Evolutionary conservation across 2,113 vertebrate genomes (phyloP).

Genomic region (Syngnathus scovelli): DNA sequence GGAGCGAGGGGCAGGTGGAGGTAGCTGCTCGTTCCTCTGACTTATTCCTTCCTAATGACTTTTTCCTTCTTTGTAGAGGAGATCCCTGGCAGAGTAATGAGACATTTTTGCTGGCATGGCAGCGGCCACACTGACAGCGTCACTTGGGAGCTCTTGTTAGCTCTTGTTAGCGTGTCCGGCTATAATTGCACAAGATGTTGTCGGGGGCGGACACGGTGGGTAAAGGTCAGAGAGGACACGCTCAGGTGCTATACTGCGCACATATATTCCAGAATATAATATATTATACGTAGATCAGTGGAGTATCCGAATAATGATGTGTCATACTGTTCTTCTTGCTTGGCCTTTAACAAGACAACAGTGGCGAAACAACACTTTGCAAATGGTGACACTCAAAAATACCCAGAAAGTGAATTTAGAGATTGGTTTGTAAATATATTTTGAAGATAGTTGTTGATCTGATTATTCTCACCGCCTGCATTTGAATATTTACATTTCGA

Average conservation of each 20-base stretch:
- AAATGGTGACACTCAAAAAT: too few species aligned
- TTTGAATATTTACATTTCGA: constrained; percentile 14
- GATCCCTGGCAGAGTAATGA: constrained; percentile 51
- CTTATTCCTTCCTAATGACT: constrained; percentile 45
- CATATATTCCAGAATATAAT: not conserved
- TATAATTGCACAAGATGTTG: constrained; percentile 56
- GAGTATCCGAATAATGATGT: not conserved
- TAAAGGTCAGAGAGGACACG: constrained; percentile 27
- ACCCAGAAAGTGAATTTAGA: too few species aligned
- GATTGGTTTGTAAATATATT: too few species aligned
- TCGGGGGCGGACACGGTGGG: constrained; percentile 14
- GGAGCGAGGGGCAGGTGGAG: constrained; percentile 23
- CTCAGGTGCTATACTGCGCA: not conserved
- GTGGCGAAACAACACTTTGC: too few species aligned
- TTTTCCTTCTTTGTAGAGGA: constrained; percentile 20
- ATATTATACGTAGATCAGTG: not conserved
- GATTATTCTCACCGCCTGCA: not conserved
- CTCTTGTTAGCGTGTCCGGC: constrained; percentile 60
- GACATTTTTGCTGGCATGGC: constrained; percentile 48
- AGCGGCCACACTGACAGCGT: constrained; percentile 52
- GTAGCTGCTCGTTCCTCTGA: constrained; percentile 24
- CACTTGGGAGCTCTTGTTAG: constrained; percentile 60
- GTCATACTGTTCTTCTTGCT: not conserved
- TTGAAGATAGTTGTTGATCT: too few species aligned
- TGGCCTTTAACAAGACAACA: too few species aligned